Percentiles rank a stretch among this genome's conserved stretches.
phyloP scores from a whole-genome alignment of 2,888 invertebrate species.

The Tenthredo amoena region DNA sequence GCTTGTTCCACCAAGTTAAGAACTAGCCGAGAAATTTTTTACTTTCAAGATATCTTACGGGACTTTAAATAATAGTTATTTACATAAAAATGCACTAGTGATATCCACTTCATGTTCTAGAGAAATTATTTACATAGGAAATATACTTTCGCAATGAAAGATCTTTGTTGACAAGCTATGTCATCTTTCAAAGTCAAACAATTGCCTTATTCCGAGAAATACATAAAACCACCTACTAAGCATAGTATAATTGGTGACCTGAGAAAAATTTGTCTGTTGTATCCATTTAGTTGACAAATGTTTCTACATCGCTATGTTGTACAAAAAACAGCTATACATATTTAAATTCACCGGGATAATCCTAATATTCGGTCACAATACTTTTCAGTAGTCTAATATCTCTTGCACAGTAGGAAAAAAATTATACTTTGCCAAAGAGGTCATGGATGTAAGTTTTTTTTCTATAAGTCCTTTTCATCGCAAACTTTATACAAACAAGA shows the following conservation, averaged over 20 bases:
- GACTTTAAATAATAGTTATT: conserved; percentile 8
- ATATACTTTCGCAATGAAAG: not conserved
- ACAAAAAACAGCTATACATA: conserved; percentile 2
- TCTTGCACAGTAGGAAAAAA: not conserved
- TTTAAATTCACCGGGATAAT: conserved; percentile 1
- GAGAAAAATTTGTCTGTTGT: not conserved
- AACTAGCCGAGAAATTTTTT: not conserved
- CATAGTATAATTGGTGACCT: not conserved
- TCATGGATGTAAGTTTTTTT: conserved; percentile 88
- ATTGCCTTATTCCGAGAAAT: not conserved
- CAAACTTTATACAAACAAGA: conserved; percentile 88
- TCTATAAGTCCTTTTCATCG: conserved; percentile 85
- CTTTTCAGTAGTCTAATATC: not conserved
- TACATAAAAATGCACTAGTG: conserved; percentile 12
- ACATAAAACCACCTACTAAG: not conserved
- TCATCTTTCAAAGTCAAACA: not conserved
- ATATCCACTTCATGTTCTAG: conserved; percentile 1
- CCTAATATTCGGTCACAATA: not conserved
- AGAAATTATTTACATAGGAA: conserved; percentile 21
- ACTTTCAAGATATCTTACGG: conserved; percentile 14
- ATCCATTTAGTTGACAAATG: not conserved
- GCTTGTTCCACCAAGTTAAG: not conserved
- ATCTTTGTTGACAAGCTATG: not conserved
- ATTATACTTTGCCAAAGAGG: conserved; percentile 85
- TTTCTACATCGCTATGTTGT: not conserved